phyloP scores from a whole-genome alignment of 2,797 vertebrate species.

The Chloroceryle inda region DNA sequence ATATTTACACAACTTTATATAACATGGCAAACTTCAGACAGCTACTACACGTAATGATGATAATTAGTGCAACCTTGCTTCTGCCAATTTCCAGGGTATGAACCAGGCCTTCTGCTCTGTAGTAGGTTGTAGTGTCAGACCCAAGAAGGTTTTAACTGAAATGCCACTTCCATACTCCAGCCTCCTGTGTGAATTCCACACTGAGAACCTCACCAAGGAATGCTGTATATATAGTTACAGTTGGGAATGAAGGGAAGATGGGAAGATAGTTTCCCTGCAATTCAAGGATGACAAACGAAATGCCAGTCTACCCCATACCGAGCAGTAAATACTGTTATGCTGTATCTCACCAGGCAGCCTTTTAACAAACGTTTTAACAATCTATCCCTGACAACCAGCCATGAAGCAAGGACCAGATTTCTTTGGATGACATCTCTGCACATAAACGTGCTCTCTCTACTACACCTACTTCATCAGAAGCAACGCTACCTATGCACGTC shows the following conservation, averaged over 20 bases:
- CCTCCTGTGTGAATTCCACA: neutral
- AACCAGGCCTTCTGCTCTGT: neutral
- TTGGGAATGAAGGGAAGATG: neutral
- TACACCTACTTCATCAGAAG: neutral
- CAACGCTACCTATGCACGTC: neutral
- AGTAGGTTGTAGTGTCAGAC: neutral
- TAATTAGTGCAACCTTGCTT: neutral
- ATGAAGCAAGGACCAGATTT: neutral
- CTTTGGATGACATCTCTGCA: neutral
- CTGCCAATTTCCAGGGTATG: neutral
- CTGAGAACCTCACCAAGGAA: neutral
- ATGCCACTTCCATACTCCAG: neutral
- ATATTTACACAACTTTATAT: neutral
- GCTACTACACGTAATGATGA: neutral
- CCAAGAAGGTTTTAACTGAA: neutral
- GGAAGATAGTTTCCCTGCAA: neutral
- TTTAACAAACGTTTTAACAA: neutral
- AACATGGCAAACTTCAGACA: neutral
- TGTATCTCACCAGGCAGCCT: neutral
- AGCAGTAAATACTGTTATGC: neutral
- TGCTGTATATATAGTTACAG: neutral
- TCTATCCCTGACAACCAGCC: neutral
- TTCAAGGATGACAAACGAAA: neutral
- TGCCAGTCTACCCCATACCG: neutral
- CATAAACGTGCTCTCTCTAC: neutral